Conservation (phyloP, 2,797 vertebrate species). For the Phoxinus dragarum region DNA sequence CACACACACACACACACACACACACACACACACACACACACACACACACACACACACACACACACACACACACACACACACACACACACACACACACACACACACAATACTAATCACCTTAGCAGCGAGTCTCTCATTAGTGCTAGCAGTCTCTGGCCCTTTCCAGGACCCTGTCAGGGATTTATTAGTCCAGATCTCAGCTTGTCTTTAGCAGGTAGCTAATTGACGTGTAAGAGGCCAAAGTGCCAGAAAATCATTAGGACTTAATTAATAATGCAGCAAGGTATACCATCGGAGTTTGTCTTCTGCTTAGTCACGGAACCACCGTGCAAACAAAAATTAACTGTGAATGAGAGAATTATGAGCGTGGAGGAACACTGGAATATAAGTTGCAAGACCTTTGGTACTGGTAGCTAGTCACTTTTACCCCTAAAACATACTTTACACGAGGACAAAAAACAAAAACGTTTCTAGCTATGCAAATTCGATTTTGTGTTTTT, state of each 20-base stretch:
- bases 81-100: background rate
- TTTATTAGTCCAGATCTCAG: slow-evolving; percentile 51
- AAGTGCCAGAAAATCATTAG: slow-evolving; percentile 63
- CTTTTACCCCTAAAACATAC: background rate
- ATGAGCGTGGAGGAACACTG: slow-evolving; percentile 56
- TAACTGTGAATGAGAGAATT: slow-evolving; percentile 52
- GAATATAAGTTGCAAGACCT: slow-evolving; percentile 17
- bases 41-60: no score
- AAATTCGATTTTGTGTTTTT: background rate
- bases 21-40: no score
- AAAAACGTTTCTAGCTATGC: background rate
- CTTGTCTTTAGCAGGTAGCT: slow-evolving; percentile 57
- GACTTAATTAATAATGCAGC: slow-evolving; percentile 65
- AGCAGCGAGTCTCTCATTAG: slow-evolving; percentile 57
- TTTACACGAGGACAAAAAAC: background rate
- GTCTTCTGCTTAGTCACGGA: slow-evolving; percentile 52
- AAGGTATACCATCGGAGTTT: slow-evolving; percentile 50
- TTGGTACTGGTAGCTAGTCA: background rate
- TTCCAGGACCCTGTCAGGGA: slow-evolving; percentile 39
- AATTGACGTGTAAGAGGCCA: slow-evolving; percentile 57
- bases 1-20: no score
- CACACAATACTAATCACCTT: slow-evolving; percentile 26
- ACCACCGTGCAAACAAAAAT: slow-evolving; percentile 9
- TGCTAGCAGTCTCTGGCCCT: slow-evolving; percentile 46
- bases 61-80: no score